Base-by-base conservation (phyloP, 2,113 vertebrate genomes). In the Syrmaticus mikado region DNA sequence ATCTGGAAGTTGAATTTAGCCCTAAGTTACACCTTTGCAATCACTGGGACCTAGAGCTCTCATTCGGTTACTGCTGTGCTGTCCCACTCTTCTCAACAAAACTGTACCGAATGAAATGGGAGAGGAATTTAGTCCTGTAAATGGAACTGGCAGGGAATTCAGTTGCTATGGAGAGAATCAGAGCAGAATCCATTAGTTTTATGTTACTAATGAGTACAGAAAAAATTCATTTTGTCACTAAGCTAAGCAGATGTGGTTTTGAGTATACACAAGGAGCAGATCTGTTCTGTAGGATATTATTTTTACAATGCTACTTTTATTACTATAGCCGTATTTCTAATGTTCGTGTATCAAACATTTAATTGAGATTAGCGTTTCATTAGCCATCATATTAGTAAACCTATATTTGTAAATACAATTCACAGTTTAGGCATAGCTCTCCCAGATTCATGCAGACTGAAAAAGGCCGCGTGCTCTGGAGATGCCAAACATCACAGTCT, bases 161-260 rank as follows among this genome's bases (percentile, higher is more conserved):
- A 89, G 87, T 93, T 96, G 84, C 92, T 94, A 95, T 93, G 94
- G 95, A 95, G 87, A 90, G 85, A 96, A 91, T 85, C 82, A 90
- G 76, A 91, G 79, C 61, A 88, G 87, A 95, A 94, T 90, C 74
- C 86, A 87, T 95, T 89, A 92, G 73, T 80, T 96, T 82, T 87
- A 88, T 93, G 66, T 68, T 95, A 85, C 87, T 97, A 93, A 96
- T 87, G 80, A 88, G 80, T 34, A 68, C 66, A 90, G 89, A 60
- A 83, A 41, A 72, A 32, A 20, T 8, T 55, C 22, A 70, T 92
- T 94, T 92, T 94, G 82, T 82, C 83, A 84, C 87, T 75, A 93
- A 85, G 82, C 72, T 92, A 72, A 74, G 76, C 73, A 95, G 91
- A 94, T 66, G 76, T 65, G 85, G 57, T 20, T 72, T 90, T 91